These are phyloP conservation scores for Buceros bicornis DNA, from an alignment of 2,797 vertebrate genomes.

Conservation along the genomic window DNA sequence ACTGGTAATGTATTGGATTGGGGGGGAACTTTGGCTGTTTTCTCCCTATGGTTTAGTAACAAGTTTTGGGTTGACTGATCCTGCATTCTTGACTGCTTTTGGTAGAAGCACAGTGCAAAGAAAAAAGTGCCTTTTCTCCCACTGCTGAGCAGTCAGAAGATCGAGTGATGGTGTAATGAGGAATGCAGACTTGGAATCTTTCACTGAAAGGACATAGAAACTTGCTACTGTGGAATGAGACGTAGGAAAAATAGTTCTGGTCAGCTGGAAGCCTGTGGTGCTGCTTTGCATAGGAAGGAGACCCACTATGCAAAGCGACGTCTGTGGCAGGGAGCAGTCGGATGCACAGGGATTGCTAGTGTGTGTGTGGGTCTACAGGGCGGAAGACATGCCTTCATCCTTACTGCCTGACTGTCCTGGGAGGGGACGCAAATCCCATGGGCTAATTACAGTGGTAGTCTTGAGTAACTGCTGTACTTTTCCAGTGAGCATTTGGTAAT, in stretches of 20 bases:
- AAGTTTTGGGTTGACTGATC: not conserved
- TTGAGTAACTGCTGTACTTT: not conserved
- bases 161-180: not conserved
- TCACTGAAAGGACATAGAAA: not conserved
- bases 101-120: not conserved
- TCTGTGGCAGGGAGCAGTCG: not conserved
- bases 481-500: not conserved
- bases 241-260: not conserved
- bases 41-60: not conserved
- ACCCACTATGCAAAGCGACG: not conserved
- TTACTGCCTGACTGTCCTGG: not conserved
- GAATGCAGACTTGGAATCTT: not conserved
- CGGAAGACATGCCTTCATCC: not conserved
- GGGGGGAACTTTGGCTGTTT: accelerated
- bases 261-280: not conserved
- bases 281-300: not conserved
- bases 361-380: too few relatives aligned
- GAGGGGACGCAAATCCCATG: not conserved
- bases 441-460: too few relatives aligned
- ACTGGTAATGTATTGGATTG: not conserved
- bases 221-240: not conserved
- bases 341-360: not conserved
- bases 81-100: not conserved
- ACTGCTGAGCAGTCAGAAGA: not conserved
- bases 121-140: not conserved